These are phyloP conservation scores for Apoda limacodes DNA, from an alignment of 2,888 invertebrate genomes.

Conservation along the genomic window DNA sequence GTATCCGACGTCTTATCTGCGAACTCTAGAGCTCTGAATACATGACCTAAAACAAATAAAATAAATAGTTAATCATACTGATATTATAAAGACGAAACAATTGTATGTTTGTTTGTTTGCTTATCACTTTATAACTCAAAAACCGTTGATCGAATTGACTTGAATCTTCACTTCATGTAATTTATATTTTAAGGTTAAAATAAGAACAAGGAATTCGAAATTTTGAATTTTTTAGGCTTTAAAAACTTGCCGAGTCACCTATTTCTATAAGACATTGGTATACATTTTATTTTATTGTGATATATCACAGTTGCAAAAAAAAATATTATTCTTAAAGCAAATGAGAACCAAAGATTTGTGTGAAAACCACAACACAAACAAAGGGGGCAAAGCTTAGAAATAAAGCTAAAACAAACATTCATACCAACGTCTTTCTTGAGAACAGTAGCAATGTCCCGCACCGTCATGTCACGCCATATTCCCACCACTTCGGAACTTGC, in stretches of 20 bases:
- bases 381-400: no score
- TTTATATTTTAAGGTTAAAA: background rate
- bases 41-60: slow-evolving; percentile 64
- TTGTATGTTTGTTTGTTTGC: no score
- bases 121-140: no score
- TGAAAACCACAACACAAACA: no score
- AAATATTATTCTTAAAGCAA: slow-evolving; percentile 3
- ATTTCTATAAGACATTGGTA: no score
- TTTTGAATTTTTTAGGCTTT: no score
- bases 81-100: background rate
- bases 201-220: no score
- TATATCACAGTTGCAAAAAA: slow-evolving; percentile 1
- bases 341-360: no score
- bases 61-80: no score
- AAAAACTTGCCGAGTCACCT: no score
- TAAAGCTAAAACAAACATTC: slow-evolving; percentile 18
- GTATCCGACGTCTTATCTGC: slow-evolving; percentile 69
- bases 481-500: slow-evolving; percentile 68
- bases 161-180: background rate
- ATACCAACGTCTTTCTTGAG: slow-evolving; percentile 74
- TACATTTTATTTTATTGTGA: no score
- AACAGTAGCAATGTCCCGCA: slow-evolving; percentile 76
- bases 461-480: slow-evolving; percentile 86
- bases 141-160: background rate
- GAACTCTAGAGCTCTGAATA: slow-evolving; percentile 77